Conservation (phyloP, 2,888 invertebrate species). For the Pterostichus niger region DNA sequence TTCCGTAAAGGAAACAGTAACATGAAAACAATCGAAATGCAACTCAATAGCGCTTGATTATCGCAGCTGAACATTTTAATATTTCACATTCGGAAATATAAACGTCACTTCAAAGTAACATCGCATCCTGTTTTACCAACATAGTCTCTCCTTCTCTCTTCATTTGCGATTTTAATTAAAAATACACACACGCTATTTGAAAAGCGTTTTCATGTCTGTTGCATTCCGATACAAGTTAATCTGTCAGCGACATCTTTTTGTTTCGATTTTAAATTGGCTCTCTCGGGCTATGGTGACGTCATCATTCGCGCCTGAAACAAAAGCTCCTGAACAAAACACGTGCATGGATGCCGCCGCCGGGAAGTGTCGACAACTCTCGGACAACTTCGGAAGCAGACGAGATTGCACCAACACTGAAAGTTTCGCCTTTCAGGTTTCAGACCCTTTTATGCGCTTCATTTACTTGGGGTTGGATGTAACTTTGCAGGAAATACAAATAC, state of each 20-base stretch:
- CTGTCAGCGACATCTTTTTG: constrained; percentile 56
- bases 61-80: constrained; percentile 38
- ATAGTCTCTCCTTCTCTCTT: not conserved
- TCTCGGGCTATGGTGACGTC: constrained; percentile 31
- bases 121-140: constrained; percentile 11
- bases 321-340: constrained; percentile 35
- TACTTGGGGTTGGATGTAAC: constrained; percentile 11
- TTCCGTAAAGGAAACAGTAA: constrained; percentile 41
- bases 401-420: constrained; percentile 21
- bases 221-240: constrained; percentile 51
- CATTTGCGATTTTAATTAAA: constrained; percentile 55
- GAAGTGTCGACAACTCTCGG: constrained; percentile 10
- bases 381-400: constrained; percentile 13
- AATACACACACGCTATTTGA: constrained; percentile 55
- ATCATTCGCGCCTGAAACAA: constrained; percentile 35
- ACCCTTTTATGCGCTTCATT: constrained; percentile 39
- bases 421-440: constrained; percentile 23
- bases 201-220: constrained; percentile 54
- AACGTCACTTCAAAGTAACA: constrained; percentile 52
- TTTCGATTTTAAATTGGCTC: constrained; percentile 60
- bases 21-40: constrained; percentile 29
- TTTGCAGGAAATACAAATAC: constrained; percentile 33
- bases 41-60: constrained; percentile 29
- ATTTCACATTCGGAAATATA: constrained; percentile 47
- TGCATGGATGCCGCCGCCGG: constrained; percentile 22